Evolutionary conservation across 2,113 vertebrate species (phyloP).

Genomic region (Cnemophilus loriae): DNA sequence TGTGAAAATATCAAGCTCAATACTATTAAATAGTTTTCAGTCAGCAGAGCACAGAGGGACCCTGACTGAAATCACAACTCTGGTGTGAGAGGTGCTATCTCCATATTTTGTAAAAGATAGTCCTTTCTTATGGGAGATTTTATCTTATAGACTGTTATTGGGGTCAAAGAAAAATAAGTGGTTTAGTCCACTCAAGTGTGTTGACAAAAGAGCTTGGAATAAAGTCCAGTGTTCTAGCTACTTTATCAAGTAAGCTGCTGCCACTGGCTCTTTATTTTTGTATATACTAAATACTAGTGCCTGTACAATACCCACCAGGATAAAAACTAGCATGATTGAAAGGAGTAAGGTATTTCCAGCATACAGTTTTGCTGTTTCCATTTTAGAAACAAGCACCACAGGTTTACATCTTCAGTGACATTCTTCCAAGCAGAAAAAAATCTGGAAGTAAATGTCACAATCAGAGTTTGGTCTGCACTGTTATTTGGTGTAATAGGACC

Average conservation of each 20-base stretch:
- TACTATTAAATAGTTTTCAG: conserved; percentile 13
- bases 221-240: neutral
- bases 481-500: neutral
- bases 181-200: neutral
- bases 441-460: neutral
- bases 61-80: neutral
- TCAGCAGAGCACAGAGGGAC: neutral
- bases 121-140: neutral
- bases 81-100: neutral
- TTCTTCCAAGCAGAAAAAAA: neutral
- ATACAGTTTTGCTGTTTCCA: neutral
- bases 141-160: neutral
- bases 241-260: neutral
- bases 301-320: neutral
- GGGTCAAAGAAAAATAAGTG: neutral
- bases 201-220: neutral
- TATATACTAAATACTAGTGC: neutral
- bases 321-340: neutral
- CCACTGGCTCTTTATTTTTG: neutral
- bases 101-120: neutral
- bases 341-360: neutral
- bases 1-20: neutral
- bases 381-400: neutral
- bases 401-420: neutral
- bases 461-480: neutral